A percentile compares a stretch with the other conserved stretches of the same genome.
Evolutionary conservation across 2,888 invertebrate genomes (phyloP).

Genomic region (Phlogophora meticulosa): DNA sequence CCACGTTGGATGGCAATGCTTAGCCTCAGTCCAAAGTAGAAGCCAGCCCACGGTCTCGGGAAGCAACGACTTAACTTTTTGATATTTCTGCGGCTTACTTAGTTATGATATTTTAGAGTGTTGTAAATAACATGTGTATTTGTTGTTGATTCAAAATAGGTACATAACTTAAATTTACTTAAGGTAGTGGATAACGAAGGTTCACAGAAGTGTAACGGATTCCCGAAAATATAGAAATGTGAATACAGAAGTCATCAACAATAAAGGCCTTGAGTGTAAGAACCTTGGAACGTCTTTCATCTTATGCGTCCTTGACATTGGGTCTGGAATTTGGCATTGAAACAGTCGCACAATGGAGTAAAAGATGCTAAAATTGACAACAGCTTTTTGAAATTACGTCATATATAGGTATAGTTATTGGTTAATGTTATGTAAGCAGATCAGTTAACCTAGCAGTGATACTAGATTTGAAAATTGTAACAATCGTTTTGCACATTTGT

Average conservation of each 20-base stretch:
- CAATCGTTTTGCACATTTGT: no score
- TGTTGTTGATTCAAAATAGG: no score
- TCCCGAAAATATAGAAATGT: background rate
- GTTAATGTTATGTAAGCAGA: background rate
- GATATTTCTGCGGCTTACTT: no score
- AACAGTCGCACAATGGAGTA: background rate
- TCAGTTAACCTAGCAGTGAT: no score
- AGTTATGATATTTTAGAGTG: no score
- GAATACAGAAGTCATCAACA: background rate
- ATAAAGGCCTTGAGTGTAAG: background rate
- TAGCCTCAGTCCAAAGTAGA: no score
- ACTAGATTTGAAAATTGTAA: no score
- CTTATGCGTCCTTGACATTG: slow-evolving; percentile 33
- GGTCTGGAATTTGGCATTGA: slow-evolving; percentile 8
- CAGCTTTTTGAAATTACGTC: background rate
- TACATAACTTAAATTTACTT: no score
- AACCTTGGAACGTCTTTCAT: slow-evolving; percentile 2
- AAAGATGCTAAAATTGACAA: slow-evolving; percentile 21
- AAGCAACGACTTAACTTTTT: no score
- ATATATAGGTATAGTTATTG: background rate
- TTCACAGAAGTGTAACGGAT: background rate
- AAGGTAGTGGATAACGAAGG: background rate
- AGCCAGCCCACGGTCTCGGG: no score
- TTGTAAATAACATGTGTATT: no score
- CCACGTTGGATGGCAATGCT: no score